These are phyloP conservation scores for Drosophila obscura DNA, from an alignment of 1,140 invertebrate genomes.

Conservation along the genomic window DNA sequence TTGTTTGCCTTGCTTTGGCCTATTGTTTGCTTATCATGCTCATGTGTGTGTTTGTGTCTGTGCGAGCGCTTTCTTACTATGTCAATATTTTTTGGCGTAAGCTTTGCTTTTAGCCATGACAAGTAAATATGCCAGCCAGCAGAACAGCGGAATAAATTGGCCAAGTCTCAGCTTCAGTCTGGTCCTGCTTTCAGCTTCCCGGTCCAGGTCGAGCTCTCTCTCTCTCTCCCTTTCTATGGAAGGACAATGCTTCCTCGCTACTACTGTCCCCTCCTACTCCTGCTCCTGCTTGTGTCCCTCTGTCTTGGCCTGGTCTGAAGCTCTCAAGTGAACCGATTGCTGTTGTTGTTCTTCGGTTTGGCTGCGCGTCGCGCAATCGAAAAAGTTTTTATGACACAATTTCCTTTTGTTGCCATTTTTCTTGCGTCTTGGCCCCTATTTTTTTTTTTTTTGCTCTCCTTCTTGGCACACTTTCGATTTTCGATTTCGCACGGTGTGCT, in stretches of 20 bases:
- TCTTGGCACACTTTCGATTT: constrained; percentile 81
- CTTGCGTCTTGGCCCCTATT: constrained; percentile 30
- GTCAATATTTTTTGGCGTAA: constrained; percentile 81
- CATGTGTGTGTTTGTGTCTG: constrained; percentile 16
- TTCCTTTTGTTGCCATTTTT: constrained; percentile 67
- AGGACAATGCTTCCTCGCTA: too few species aligned
- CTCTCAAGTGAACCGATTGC: constrained; percentile 43
- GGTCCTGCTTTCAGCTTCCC: neutral
- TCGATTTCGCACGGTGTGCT: constrained; percentile 59
- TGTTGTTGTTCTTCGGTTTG: constrained; percentile 34
- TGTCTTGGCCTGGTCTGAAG: constrained; percentile 41
- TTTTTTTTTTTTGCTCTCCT: constrained; percentile 13
- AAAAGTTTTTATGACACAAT: constrained; percentile 82
- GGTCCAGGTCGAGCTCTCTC: neutral
- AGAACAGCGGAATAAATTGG: constrained; percentile 61
- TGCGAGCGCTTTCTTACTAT: constrained; percentile 62
- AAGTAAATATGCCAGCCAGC: constrained; percentile 67
- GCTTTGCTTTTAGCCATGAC: constrained; percentile 80
- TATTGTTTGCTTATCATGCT: constrained; percentile 67
- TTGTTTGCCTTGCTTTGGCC: constrained; percentile 59
- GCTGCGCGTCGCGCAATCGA: constrained; percentile 71
- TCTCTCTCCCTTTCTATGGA: neutral
- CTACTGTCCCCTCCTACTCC: too few species aligned
- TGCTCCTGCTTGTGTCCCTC: neutral
- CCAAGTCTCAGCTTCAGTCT: constrained; percentile 46